Evolutionary conservation across 2,113 vertebrate genomes (phyloP).

Genomic region (Coturnix japonica): DNA sequence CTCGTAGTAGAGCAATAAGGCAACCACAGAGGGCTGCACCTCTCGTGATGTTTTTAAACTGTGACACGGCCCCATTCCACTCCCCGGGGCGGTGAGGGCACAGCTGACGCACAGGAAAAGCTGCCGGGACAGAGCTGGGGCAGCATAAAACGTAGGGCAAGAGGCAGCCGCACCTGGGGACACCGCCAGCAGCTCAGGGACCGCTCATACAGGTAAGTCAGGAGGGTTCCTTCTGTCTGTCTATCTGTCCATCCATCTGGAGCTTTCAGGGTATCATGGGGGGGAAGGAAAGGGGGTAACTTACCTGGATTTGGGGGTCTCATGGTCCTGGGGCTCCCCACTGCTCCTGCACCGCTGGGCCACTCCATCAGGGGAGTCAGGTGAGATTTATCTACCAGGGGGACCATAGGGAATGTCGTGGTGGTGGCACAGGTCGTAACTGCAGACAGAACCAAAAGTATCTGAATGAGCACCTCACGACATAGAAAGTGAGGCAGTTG

Average conservation of each 20-base stretch:
- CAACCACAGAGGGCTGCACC: neutral
- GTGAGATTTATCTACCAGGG: neutral
- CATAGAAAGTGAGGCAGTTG: rapidly evolving
- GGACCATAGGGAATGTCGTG: rapidly evolving
- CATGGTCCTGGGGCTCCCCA: neutral
- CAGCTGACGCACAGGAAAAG: conserved; percentile 44
- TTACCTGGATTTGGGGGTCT: neutral
- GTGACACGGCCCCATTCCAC: too few species aligned
- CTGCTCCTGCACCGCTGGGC: neutral
- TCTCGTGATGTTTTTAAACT: neutral
- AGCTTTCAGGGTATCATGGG: neutral
- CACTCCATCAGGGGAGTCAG: rapidly evolving
- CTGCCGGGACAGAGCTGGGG: neutral
- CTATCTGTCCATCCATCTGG: neutral
- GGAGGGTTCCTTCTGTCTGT: neutral
- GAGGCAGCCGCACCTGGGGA: neutral
- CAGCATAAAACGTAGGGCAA: neutral
- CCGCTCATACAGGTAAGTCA: neutral
- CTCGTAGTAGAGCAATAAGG: too few species aligned
- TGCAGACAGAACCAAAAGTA: rapidly evolving
- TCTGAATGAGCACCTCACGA: rapidly evolving
- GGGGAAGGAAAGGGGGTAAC: too few species aligned
- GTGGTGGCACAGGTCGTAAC: rapidly evolving
- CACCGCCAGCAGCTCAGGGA: neutral
- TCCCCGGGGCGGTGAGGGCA: neutral